Base-by-base conservation (phyloP, 2,888 invertebrate species). In the Thecophora atra region DNA sequence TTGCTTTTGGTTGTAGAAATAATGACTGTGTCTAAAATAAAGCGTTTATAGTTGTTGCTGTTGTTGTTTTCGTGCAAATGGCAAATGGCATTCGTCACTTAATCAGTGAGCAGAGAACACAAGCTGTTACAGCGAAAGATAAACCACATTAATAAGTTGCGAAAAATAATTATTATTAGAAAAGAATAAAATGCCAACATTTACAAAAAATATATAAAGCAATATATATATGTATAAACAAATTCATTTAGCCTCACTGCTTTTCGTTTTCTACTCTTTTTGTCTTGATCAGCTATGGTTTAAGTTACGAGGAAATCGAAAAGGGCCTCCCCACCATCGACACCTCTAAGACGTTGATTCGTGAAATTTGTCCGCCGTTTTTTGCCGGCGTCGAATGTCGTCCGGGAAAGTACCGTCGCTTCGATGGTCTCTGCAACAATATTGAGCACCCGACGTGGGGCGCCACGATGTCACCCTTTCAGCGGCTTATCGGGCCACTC, bases 371-470 rank as follows among this genome's bases (percentile, higher is more conserved):
- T 79, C 96, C 96, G 0, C 94, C 95, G 0, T 95, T 92, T 83
- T 90, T 96, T 81, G 92, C 94, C 0, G 94, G 94, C 79, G 95
- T 96, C 28, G 93, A 95, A 85, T 96, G 96, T 80, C 90, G 94
- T 60, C 91, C 96, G 0, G 95, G 95, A 66, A 95, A 96, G 84
- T 96, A 96, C 87, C 89, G 96, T 19, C 89, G 96, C 28, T 90
- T 91, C 79, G 96, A 96, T 83, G 96, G 96, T 0, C 90, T 96
- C 7, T 96, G 96, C 87, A 96, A 95, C 78, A 96, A 96, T 84
- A 87, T 96, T 80, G 90, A 93, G 75, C 92, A 96, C 86, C 96
- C 96, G 0, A 94, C 94, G 0, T 96, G 96, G 96, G 96, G 96
- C 1, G 92, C 96, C 17, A 91, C 92, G 3, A 92, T 93, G 85